These are phyloP conservation scores for Hydrophis major DNA, from an alignment of 2,797 vertebrate species.

Conservation along the genomic window DNA sequence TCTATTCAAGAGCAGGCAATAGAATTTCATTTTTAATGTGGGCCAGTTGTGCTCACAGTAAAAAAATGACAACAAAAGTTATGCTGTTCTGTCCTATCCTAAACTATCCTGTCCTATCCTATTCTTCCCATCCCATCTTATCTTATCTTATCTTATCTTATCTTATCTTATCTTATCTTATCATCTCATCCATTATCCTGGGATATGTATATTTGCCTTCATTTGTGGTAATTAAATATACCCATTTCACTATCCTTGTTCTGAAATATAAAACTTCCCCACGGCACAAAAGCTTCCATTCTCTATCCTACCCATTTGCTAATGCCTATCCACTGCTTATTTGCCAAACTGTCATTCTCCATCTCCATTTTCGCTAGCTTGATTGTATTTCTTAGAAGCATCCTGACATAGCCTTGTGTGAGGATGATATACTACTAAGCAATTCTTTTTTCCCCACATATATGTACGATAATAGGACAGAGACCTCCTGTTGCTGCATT, in stretches of 20 bases:
- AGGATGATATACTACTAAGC: neutral
- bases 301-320: neutral
- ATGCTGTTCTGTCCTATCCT: too few relatives aligned
- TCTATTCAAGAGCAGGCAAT: too few relatives aligned
- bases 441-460: neutral
- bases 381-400: neutral
- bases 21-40: too few relatives aligned
- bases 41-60: too few relatives aligned
- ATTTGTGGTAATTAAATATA: neutral
- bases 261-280: neutral
- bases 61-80: too few relatives aligned
- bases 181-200: neutral
- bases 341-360: neutral
- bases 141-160: too few relatives aligned
- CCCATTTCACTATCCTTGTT: neutral
- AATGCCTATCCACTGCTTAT: neutral
- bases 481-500: neutral
- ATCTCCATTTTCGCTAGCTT: neutral
- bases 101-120: too few relatives aligned
- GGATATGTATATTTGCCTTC: neutral
- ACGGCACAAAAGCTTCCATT: neutral
- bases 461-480: neutral
- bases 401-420: neutral
- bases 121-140: too few relatives aligned
- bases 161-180: too few relatives aligned